phyloP scores from a whole-genome alignment of 2,888 invertebrate species.

The Volucella inflata region DNA sequence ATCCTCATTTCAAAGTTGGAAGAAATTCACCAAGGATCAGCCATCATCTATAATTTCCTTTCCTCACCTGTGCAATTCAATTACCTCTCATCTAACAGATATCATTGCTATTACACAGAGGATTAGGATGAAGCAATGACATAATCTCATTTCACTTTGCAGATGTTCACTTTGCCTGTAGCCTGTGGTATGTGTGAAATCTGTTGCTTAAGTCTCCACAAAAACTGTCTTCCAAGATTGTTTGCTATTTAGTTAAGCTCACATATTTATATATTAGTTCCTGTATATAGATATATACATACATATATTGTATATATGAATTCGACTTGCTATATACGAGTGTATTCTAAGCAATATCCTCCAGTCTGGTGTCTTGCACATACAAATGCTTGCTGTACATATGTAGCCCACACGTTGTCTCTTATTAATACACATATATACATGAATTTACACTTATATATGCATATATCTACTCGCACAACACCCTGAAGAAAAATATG shows the following conservation, averaged over 20 bases:
- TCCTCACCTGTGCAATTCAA: conserved; percentile 69
- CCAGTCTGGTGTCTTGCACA: conserved; percentile 12
- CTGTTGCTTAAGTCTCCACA: conserved; percentile 54
- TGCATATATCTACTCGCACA: too few relatives aligned
- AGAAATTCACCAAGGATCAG: conserved; percentile 6
- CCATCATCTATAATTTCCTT: conserved; percentile 27
- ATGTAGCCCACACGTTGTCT: conserved; percentile 28
- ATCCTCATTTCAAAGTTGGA: background rate
- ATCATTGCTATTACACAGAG: conserved; percentile 64
- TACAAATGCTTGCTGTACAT: conserved; percentile 17
- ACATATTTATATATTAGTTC: conserved; percentile 16
- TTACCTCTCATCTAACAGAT: conserved; percentile 63
- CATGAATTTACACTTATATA: too few relatives aligned
- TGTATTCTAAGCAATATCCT: conserved; percentile 44
- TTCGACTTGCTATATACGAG: conserved; percentile 1
- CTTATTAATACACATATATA: conserved; percentile 58
- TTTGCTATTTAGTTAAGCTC: conserved; percentile 28
- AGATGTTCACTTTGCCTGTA: conserved; percentile 60
- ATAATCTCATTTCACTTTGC: conserved; percentile 72
- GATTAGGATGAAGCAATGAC: conserved; percentile 71
- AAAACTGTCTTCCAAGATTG: conserved; percentile 40
- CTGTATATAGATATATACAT: too few relatives aligned
- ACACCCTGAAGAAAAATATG: conserved; percentile 64
- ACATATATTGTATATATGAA: too few relatives aligned
- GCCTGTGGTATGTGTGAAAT: conserved; percentile 32